Evolutionary conservation across 2,113 vertebrate species (phyloP), one percentile per base, ranked within the genome.

Genomic region (Callionymus lyra): DNA sequence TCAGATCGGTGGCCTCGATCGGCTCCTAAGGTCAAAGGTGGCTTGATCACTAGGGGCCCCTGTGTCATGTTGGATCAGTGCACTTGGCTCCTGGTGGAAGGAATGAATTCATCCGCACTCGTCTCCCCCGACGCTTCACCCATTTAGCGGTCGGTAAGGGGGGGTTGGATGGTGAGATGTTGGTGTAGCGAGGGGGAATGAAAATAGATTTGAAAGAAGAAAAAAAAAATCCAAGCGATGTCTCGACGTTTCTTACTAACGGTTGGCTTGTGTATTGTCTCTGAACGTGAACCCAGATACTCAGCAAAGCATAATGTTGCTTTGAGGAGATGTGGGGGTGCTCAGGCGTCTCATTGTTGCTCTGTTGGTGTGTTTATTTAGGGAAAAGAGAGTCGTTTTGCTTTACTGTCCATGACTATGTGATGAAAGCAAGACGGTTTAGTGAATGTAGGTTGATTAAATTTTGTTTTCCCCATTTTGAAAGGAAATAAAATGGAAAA

Each of bases 1-100:
- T 78, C 71, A 77, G 78, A 81, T 82, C 54, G 42, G 47, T 68
- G 44, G 56, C 39, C 59, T 59, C 31, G 33, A 59, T 71, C 45
- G 17, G 38, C 50, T 50, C 41, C 31, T 16, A 55, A 67, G 65
- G 71, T 77, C 68, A 82, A 27, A 76, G 76, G 59, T 74, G 40
- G 36, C 47, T 34, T 10, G 16, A 62, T 68, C 56, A 42, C 59
- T 12, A 15, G 63, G 63, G 65, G 54, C 32, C 44, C 19, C 50
- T 47, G 39, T 11, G 41, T 67, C 56, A 63, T 44, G 43, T 77
- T 12, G 11, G 40, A 72, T 77, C 64, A 65, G 58, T 66, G 72
- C 59, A 56, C 62, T 72, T 51, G 53, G 59, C 39, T 77, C 36
- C 44, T 53, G 32, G 59, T 48, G 50, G 44, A 48, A 49, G 45